Conservation (phyloP, 2,113 vertebrate genomes). For the Caretta caretta region DNA sequence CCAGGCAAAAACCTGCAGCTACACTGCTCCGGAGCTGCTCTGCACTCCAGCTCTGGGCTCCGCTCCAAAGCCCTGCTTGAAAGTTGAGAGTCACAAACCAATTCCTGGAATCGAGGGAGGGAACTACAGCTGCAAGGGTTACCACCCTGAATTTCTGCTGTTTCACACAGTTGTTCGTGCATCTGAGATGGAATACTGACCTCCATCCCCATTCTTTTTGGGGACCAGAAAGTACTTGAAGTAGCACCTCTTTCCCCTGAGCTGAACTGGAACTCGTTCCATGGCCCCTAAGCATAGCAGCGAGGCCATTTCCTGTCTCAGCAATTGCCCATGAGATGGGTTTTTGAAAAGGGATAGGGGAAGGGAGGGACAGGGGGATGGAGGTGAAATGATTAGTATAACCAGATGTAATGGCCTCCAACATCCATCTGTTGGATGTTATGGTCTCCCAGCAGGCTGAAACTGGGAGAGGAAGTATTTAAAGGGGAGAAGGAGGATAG, state of each 20-base stretch:
- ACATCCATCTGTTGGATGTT: too few relatives aligned
- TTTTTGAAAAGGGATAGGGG: neutral
- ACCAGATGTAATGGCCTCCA: too few relatives aligned
- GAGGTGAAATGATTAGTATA: too few relatives aligned
- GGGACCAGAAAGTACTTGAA: neutral
- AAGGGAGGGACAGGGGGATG: too few relatives aligned
- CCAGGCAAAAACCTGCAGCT: too few relatives aligned
- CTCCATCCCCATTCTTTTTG: neutral
- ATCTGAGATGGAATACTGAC: neutral
- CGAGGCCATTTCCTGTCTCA: neutral
- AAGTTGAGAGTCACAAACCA: neutral
- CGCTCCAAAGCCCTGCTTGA: too few relatives aligned
- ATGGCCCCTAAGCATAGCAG: too few relatives aligned
- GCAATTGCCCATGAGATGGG: neutral
- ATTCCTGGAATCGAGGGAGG: neutral
- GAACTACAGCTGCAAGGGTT: neutral
- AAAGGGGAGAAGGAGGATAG: neutral
- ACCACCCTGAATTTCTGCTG: neutral
- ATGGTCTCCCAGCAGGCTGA: neutral
- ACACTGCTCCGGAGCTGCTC: too few relatives aligned
- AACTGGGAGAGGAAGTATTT: too few relatives aligned
- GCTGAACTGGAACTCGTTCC: too few relatives aligned
- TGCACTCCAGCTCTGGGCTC: too few relatives aligned
- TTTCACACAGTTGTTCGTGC: neutral
- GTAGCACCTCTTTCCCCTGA: neutral